Evolutionary conservation across 2,888 invertebrate genomes (phyloP), one percentile per base, ranked within the genome.

Genomic region (Cephus sareptanus): DNA sequence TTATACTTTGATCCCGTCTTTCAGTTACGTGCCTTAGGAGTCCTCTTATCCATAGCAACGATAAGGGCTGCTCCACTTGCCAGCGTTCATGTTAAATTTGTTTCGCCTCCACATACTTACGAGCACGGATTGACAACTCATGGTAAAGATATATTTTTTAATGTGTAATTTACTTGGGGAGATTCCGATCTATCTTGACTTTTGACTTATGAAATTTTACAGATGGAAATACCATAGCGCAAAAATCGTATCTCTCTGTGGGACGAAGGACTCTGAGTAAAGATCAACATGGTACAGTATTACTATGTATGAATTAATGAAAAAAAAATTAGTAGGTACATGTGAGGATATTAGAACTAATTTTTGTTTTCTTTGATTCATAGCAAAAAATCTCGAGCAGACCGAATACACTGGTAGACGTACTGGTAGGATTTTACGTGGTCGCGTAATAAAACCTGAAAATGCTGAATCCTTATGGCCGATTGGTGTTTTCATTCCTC

Each of bases 381-480:
- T 69, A 79, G 81, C 73, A 71, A 23, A 56, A 6, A 56, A 56
- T 82, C 35, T 79, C 74, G 77, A 71, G 34, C 71, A 71, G 13
- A 79, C 56, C 9, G 31, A 37, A 30, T 34, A 34, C 9, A 15
- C n/a, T 71, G 30, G 37, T 68, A 34, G 31, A 37, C 34, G 71
- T 68, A 73, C 34, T 34, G 35, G 30, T 15, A 76, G 78, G 15
- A 34, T 76, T 30, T 23, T 56, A 56, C 75, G 73, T n/a, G 74
- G 40, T 23, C 73, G 69, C 23, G 79, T 83, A 11, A 77, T 85
- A 81, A 80, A 80, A 30, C 79, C 83, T 11, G 76, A 78, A 1
- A 93, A 93, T 78, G 93, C 93, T 0, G 94, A 94, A 84, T 92
- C 93, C 0, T 87, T 94, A 56, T 94, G 94, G 94, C 94, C 94